Conservation (phyloP, 2,113 vertebrate genomes). For the Ctenodactylus gundi region DNA sequence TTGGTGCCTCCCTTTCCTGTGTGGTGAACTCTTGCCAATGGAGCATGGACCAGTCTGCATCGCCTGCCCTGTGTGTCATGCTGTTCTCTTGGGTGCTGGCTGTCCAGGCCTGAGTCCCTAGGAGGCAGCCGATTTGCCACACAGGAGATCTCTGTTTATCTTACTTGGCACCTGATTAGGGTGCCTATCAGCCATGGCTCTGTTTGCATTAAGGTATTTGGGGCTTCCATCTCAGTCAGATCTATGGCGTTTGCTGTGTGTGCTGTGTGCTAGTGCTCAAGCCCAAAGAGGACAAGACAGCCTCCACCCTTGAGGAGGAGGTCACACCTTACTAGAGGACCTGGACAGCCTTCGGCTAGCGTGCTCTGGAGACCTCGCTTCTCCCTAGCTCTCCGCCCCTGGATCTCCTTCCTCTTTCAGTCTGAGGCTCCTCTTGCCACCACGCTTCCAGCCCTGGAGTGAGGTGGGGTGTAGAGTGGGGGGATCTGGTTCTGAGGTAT, state of each 20-base stretch:
- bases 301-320: conserved; percentile 24
- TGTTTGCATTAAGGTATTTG: conserved; percentile 7
- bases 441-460: background rate
- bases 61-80: background rate
- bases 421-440: background rate
- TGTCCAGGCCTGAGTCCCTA: background rate
- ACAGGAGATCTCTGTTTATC: background rate
- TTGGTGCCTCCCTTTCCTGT: no score
- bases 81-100: background rate
- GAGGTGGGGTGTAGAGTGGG: no score
- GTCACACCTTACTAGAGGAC: background rate
- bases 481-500: background rate
- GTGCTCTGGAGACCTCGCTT: no score
- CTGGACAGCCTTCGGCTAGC: background rate
- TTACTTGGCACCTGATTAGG: conserved; percentile 39
- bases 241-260: conserved; percentile 21
- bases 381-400: background rate
- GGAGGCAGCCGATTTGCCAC: background rate
- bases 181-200: conserved; percentile 15
- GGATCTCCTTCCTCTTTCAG: background rate
- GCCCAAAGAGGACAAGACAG: background rate
- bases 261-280: background rate
- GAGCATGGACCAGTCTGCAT: no score
- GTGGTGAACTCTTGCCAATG: background rate
- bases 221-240: conserved; percentile 42